phyloP scores from a whole-genome alignment of 2,797 vertebrate genomes.

The Sciurus carolinensis region DNA sequence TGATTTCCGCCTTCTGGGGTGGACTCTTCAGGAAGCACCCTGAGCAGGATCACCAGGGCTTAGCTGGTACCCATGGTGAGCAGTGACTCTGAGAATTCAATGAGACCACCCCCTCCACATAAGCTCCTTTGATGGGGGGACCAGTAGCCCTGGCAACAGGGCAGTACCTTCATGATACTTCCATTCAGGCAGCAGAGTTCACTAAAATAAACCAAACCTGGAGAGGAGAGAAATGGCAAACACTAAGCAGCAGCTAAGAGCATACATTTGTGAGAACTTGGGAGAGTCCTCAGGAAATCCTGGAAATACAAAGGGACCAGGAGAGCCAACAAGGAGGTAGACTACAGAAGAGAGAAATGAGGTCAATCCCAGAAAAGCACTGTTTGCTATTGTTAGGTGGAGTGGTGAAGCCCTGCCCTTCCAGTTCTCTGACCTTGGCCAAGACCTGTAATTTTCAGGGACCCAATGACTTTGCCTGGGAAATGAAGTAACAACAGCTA shows the following conservation, averaged over 20 bases:
- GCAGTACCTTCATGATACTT: slow-evolving; percentile 14
- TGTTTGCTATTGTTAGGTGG: background rate
- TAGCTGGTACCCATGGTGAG: background rate
- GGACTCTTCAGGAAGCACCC: background rate
- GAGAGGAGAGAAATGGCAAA: slow-evolving; percentile 13
- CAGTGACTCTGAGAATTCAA: background rate
- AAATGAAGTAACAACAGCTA: background rate
- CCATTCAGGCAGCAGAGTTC: slow-evolving; percentile 9
- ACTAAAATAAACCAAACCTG: slow-evolving; percentile 66
- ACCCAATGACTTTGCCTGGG: background rate
- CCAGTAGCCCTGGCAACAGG: slow-evolving; percentile 63
- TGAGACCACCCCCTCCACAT: background rate
- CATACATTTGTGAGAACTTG: background rate
- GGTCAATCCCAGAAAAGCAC: background rate
- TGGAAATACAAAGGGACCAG: background rate
- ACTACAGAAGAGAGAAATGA: background rate
- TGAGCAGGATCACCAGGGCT: background rate
- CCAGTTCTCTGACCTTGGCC: background rate
- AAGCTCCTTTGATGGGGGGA: background rate
- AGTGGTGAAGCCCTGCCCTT: background rate
- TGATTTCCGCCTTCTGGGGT: background rate
- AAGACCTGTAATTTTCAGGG: background rate
- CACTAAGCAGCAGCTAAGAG: background rate
- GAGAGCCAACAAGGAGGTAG: background rate
- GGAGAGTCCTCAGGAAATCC: background rate